Percentiles rank a stretch among this genome's conserved stretches.
phyloP scores from a whole-genome alignment of 2,113 vertebrate genomes.

The Oncorhynchus clarkii region DNA sequence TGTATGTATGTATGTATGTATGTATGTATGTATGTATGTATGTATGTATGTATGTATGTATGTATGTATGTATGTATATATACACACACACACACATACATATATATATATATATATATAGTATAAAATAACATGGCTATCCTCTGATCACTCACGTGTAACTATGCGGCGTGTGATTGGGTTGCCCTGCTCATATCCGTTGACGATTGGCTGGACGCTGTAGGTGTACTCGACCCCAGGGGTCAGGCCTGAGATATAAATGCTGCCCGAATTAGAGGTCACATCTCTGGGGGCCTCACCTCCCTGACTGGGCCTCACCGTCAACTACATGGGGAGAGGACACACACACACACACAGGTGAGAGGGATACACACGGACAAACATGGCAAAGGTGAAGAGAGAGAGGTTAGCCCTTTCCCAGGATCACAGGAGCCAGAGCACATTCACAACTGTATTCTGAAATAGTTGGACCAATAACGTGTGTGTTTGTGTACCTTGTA shows the following conservation, averaged over 20 bases:
- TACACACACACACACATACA: too few species aligned
- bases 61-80: too few species aligned
- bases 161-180: conserved; percentile 81
- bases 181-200: conserved; percentile 79
- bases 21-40: too few species aligned
- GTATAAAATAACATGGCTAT: too few species aligned
- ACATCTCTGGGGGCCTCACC: conserved; percentile 91
- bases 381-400: neutral
- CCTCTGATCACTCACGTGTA: conserved; percentile 77
- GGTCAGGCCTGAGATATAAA: conserved; percentile 89
- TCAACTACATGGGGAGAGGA: conserved; percentile 71
- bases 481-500: conserved; percentile 83
- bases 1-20: too few species aligned
- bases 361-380: too few species aligned
- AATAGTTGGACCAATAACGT: conserved; percentile 22
- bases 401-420: conserved; percentile 54
- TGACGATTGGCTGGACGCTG: conserved; percentile 83
- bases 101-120: too few species aligned
- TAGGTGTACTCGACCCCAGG: conserved; percentile 94
- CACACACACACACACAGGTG: too few species aligned
- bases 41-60: too few species aligned
- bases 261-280: conserved; percentile 89
- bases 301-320: conserved; percentile 89
- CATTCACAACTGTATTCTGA: conserved; percentile 32
- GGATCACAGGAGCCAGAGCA: conserved; percentile 36